These are phyloP conservation scores for Sericinus montela DNA, from an alignment of 2,888 invertebrate species.

Conservation along the genomic window DNA sequence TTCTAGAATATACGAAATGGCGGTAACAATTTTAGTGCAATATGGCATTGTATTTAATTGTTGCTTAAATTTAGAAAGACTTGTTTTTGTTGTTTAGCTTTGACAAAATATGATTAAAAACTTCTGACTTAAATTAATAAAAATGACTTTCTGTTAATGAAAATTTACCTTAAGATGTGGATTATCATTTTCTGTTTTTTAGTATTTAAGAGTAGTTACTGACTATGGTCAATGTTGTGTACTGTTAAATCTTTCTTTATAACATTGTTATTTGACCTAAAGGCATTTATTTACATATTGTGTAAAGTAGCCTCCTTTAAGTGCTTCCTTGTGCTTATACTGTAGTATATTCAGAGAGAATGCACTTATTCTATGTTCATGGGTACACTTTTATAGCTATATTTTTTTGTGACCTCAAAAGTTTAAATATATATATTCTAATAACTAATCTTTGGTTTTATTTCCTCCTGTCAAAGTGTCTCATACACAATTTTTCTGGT, in stretches of 20 bases:
- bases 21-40: conserved; percentile 23
- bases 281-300: conserved; percentile 46
- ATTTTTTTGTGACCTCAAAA: conserved; percentile 22
- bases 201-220: no score
- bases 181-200: no score
- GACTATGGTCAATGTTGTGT: no score
- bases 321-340: conserved; percentile 72
- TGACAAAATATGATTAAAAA: no score
- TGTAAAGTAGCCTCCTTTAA: conserved; percentile 41
- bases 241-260: conserved; percentile 12
- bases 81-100: no score
- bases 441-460: neutral
- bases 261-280: neutral
- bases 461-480: no score
- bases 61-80: no score
- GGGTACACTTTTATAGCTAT: conserved; percentile 13
- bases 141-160: no score
- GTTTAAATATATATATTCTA: conserved; percentile 9
- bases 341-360: conserved; percentile 68
- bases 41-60: conserved; percentile 26
- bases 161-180: no score
- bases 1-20: neutral
- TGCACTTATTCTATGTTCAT: conserved; percentile 33
- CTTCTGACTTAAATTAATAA: no score
- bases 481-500: no score